Percentiles rank a stretch among this genome's conserved stretches.
phyloP scores from a whole-genome alignment of 2,797 vertebrate genomes.

The Chromis chromis region DNA sequence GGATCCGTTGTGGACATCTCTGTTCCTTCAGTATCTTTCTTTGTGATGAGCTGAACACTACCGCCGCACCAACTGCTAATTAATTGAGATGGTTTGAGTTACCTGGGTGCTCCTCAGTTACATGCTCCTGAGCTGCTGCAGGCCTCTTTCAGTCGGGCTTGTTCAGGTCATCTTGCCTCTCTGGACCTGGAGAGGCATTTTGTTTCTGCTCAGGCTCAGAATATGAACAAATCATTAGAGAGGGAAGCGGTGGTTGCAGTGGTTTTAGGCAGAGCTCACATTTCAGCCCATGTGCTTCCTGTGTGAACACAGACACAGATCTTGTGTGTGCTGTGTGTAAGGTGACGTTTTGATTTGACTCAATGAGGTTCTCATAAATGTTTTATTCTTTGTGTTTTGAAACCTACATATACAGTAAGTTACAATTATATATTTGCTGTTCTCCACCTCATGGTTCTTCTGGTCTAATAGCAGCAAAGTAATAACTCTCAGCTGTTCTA shows the following conservation, averaged over 20 bases:
- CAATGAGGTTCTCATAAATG: neutral
- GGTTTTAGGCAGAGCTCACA: constrained; percentile 4
- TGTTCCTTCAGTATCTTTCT: constrained; percentile 1
- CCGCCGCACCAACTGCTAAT: constrained; percentile 32
- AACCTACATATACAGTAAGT: neutral
- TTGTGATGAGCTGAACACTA: neutral
- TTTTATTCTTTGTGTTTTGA: neutral
- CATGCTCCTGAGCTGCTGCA: neutral
- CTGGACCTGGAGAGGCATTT: constrained; percentile 46
- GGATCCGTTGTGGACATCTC: neutral
- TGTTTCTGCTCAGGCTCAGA: constrained; percentile 55
- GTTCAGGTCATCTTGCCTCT: constrained; percentile 47
- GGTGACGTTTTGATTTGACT: neutral
- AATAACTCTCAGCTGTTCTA: neutral
- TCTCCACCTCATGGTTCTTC: neutral
- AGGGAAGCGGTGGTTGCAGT: neutral
- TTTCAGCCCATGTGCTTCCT: constrained; percentile 45
- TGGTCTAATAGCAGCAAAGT: neutral
- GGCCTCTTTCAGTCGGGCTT: constrained; percentile 14
- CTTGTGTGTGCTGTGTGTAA: neutral
- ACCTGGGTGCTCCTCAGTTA: constrained; percentile 42
- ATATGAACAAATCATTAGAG: constrained; percentile 44
- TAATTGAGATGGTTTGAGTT: constrained; percentile 63
- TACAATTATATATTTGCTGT: neutral
- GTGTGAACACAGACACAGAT: constrained; percentile 22